phyloP scores from a whole-genome alignment of 2,113 vertebrate genomes.

The Polypterus senegalus region DNA sequence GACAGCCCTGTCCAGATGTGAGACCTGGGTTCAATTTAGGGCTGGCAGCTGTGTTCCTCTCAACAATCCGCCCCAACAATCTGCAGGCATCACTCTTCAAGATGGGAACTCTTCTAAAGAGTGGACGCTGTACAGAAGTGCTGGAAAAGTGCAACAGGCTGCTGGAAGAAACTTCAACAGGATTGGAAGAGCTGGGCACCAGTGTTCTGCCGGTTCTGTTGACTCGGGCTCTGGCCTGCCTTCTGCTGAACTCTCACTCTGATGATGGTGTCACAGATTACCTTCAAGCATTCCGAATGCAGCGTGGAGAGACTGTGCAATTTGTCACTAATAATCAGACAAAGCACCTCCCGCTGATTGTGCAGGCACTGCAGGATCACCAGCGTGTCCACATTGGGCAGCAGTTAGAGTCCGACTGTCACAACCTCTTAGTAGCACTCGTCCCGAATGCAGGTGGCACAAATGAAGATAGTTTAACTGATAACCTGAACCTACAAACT shows the following conservation, averaged over 20 bases:
- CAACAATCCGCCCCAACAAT: constrained; percentile 59
- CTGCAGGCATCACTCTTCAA: constrained; percentile 50
- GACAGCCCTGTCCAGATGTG: constrained; percentile 23
- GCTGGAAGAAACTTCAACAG: constrained; percentile 34
- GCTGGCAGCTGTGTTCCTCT: constrained; percentile 65
- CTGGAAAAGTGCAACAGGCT: constrained; percentile 45
- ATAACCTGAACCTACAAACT: too few relatives aligned
- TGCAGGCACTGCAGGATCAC: constrained; percentile 40
- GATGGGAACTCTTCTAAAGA: constrained; percentile 59
- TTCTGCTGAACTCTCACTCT: constrained; percentile 40
- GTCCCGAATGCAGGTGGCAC: constrained; percentile 25
- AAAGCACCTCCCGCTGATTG: constrained; percentile 50
- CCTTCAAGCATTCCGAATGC: constrained; percentile 47
- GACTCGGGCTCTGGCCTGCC: constrained; percentile 59
- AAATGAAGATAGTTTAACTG: constrained; percentile 35
- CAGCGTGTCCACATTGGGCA: constrained; percentile 18
- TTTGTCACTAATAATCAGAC: constrained; percentile 55
- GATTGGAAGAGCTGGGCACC: too few relatives aligned
- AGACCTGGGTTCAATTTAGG: constrained; percentile 43
- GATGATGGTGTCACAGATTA: constrained; percentile 52
- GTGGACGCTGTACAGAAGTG: constrained; percentile 47
- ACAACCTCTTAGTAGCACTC: constrained; percentile 53
- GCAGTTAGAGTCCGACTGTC: constrained; percentile 27
- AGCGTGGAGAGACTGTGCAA: constrained; percentile 32
- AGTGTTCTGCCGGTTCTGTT: constrained; percentile 46